Percentiles rank a stretch among this genome's conserved stretches.
These are phyloP conservation scores for Hypselothyrea guttata DNA, from an alignment of 2,888 invertebrate genomes.

Conservation along the genomic window DNA sequence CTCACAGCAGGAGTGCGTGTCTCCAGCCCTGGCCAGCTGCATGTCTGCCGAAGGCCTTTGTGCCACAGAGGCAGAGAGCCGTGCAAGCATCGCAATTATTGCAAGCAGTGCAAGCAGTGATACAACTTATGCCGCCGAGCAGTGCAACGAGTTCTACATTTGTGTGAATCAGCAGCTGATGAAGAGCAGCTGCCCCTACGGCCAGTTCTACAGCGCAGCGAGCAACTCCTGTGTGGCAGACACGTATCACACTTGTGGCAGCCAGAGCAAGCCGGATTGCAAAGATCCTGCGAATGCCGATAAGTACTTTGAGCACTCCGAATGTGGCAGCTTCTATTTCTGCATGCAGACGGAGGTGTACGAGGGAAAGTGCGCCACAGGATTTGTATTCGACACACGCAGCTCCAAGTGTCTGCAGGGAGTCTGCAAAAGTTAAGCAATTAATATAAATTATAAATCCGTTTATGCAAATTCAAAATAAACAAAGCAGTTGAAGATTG, in stretches of 20 bases:
- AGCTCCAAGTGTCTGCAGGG: slow-evolving; percentile 21
- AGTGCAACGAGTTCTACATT: slow-evolving; percentile 23
- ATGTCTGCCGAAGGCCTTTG: slow-evolving; percentile 8
- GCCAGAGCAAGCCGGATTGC: slow-evolving; percentile 18
- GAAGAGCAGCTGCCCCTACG: slow-evolving; percentile 23
- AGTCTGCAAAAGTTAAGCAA: slow-evolving; percentile 6
- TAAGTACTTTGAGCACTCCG: slow-evolving; percentile 24
- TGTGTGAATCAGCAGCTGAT: slow-evolving; percentile 15
- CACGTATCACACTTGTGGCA: slow-evolving; percentile 3
- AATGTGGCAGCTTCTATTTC: slow-evolving; percentile 25
- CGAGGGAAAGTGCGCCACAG: slow-evolving; percentile 28
- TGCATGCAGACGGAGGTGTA: slow-evolving; percentile 20
- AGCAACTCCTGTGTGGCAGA: slow-evolving; percentile 12
- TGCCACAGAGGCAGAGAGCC: no score
- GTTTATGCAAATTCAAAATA: no score
- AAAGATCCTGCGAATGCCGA: slow-evolving; percentile 22
- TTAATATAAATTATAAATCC: no score
- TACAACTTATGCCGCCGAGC: slow-evolving; percentile 9
- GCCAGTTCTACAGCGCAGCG: slow-evolving; percentile 11
- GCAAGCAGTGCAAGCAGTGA: no score
- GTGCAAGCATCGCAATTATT: no score
- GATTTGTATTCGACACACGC: slow-evolving; percentile 24
- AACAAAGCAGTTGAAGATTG: not conserved
- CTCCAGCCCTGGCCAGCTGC: slow-evolving; percentile 31
- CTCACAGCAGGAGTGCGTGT: slow-evolving; percentile 20